Evolutionary conservation across 2,113 vertebrate genomes (phyloP).

Genomic region (Rhagologus leucostigma): DNA sequence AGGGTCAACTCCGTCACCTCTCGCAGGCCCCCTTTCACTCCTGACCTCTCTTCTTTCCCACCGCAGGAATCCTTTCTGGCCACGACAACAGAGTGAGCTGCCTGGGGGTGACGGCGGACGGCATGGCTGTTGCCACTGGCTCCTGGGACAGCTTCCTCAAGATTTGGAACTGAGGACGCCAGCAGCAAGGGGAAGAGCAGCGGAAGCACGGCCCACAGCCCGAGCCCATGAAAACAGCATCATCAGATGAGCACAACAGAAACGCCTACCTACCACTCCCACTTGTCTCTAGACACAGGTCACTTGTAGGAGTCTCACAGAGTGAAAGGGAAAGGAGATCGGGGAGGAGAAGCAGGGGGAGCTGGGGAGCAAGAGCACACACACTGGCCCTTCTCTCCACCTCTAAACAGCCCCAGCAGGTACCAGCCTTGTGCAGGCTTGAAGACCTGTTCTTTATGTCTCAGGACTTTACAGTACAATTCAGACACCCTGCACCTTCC

Average conservation of each 20-base stretch:
- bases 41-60: background rate
- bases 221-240: background rate
- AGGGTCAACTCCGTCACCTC: too few species aligned
- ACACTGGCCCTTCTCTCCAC: background rate
- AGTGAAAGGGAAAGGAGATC: background rate
- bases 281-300: slow-evolving; percentile 28
- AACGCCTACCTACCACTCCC: background rate
- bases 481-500: background rate
- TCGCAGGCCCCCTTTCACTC: background rate
- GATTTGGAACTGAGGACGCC: slow-evolving; percentile 87
- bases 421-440: background rate
- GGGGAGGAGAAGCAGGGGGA: background rate
- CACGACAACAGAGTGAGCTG: slow-evolving; percentile 98
- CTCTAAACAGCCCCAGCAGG: background rate
- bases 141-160: slow-evolving; percentile 99
- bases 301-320: slow-evolving; percentile 15
- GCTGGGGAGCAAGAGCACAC: background rate
- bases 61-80: slow-evolving; percentile 87
- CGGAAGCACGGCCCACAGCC: background rate
- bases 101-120: slow-evolving; percentile 87
- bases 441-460: background rate
- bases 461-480: background rate
- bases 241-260: background rate
- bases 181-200: background rate
- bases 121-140: slow-evolving; percentile 95